phyloP scores from a whole-genome alignment of 2,113 vertebrate species.

The Hyperopisus bebe region DNA sequence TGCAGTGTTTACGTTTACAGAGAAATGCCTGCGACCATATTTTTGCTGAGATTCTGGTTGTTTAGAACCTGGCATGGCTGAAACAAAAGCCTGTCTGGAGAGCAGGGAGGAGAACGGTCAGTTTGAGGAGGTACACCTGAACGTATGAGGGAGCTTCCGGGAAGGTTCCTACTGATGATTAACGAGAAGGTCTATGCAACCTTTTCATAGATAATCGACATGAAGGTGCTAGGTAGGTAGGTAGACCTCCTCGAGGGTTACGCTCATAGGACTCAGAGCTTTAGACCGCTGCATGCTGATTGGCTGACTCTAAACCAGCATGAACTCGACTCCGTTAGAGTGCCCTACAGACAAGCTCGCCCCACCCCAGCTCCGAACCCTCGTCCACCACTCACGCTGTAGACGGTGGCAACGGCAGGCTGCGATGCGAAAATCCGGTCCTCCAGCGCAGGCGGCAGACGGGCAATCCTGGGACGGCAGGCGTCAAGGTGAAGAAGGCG shows the following conservation, averaged over 20 bases:
- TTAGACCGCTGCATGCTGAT: not conserved
- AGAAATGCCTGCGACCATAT: not conserved
- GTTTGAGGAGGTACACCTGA: not conserved
- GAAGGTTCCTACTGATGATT: not conserved
- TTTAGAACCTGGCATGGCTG: not conserved
- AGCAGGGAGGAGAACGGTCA: not conserved
- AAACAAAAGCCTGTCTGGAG: not conserved
- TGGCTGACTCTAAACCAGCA: not conserved
- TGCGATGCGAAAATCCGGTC: slow-evolving; percentile 65
- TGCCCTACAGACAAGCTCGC: not conserved
- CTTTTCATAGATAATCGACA: not conserved
- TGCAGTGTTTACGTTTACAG: not conserved
- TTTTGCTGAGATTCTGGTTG: not conserved
- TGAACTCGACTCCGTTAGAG: not conserved
- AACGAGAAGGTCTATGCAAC: not conserved
- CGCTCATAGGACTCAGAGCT: not conserved
- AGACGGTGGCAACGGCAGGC: slow-evolving; percentile 61
- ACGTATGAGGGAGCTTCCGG: not conserved
- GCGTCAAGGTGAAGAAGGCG: slow-evolving; percentile 51
- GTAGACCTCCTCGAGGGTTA: not conserved
- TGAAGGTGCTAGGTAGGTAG: not conserved
- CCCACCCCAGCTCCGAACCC: not conserved
- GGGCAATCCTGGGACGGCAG: slow-evolving; percentile 51
- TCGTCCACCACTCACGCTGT: slow-evolving; percentile 55
- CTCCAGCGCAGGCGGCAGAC: slow-evolving; percentile 60